phyloP scores from a whole-genome alignment of 53 echinoderm and acorn worm species.

The Patiria pectinifera region DNA sequence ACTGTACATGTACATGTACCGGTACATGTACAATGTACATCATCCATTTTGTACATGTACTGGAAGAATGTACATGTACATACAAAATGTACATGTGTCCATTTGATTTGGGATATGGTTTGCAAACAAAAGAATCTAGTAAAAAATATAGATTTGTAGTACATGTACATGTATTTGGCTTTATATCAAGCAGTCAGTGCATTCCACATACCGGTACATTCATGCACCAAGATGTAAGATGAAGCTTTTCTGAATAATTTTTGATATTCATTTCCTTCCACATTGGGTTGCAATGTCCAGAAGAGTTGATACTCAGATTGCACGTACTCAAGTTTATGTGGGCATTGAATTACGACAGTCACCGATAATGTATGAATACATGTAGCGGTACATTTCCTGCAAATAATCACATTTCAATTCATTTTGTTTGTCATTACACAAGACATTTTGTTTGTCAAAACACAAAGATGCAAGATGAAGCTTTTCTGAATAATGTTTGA shows the following conservation, averaged over 20 bases:
- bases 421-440: too few relatives aligned
- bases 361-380: not conserved
- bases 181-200: not conserved
- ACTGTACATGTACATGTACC: conserved; percentile 9
- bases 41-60: too few relatives aligned
- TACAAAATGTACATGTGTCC: too few relatives aligned
- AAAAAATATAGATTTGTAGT: too few relatives aligned
- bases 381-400: conserved; percentile 13
- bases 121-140: too few relatives aligned
- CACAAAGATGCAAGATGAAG: not conserved
- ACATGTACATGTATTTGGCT: too few relatives aligned
- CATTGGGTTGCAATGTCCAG: not conserved
- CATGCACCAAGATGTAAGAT: not conserved
- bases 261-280: not conserved
- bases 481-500: not conserved
- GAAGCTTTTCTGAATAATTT: not conserved
- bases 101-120: too few relatives aligned
- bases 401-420: not conserved
- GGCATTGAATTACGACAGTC: not conserved
- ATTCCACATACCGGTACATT: conserved; percentile 6
- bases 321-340: not conserved
- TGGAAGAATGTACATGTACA: too few relatives aligned
- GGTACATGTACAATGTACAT: not conserved
- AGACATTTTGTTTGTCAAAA: too few relatives aligned
- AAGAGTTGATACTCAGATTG: not conserved